Percentiles rank a stretch among this genome's conserved stretches.
Conservation (phyloP, 1,140 invertebrate genomes). For the Bathynomus jamesi region DNA sequence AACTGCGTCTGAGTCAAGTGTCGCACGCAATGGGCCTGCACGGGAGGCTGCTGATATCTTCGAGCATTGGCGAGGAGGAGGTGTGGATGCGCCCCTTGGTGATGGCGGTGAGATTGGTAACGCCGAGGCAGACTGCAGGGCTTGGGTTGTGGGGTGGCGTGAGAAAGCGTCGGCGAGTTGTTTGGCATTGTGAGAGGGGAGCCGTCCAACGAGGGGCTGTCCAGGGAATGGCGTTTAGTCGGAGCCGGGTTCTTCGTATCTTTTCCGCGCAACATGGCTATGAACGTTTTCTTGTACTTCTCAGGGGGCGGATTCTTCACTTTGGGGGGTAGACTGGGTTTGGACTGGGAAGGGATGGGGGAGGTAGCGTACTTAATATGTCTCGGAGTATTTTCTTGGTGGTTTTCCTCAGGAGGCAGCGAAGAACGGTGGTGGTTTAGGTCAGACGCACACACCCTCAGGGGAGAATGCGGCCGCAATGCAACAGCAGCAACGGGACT, state of each 20-base stretch:
- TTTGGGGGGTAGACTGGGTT: constrained; percentile 12
- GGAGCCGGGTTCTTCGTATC: constrained; percentile 6
- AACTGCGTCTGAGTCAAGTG: not conserved
- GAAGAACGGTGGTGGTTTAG: not conserved
- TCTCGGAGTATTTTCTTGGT: constrained; percentile 8
- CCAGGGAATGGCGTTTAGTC: constrained; percentile 17
- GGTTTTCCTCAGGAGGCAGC: not conserved
- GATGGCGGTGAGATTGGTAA: not conserved
- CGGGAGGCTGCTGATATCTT: not conserved
- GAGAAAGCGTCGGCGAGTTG: not conserved
- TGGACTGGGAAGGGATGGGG: constrained; percentile 13
- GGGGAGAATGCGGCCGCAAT: not conserved
- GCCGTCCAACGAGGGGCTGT: not conserved
- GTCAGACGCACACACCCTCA: not conserved
- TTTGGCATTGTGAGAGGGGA: no score
- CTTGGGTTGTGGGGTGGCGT: no score
- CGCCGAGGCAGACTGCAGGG: not conserved
- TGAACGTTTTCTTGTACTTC: constrained; percentile 35
- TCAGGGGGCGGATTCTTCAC: constrained; percentile 13
- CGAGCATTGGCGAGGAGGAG: no score
- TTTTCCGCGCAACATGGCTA: constrained; percentile 28
- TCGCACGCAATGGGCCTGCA: not conserved
- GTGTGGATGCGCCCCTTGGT: not conserved
- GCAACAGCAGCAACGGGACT: not conserved
- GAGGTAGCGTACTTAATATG: constrained; percentile 30